A percentile compares a stretch with the other conserved stretches of the same genome.
Conservation (phyloP, 1,140 invertebrate genomes). For the Linepithema humile region DNA sequence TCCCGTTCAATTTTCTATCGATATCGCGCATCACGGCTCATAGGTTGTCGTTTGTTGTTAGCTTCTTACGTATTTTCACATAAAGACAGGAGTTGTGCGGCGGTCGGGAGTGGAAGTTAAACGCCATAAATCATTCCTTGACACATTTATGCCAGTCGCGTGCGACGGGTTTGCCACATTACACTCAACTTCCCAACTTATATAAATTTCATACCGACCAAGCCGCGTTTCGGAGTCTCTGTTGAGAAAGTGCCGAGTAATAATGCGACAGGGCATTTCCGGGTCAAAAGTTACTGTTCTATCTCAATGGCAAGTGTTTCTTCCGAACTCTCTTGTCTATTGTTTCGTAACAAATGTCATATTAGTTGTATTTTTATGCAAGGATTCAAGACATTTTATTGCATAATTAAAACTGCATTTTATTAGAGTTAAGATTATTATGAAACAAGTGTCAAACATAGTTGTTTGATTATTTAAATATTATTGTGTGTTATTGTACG, state of each 20-base stretch:
- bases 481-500: neutral
- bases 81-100: neutral
- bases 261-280: conserved; percentile 56
- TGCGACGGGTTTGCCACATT: conserved; percentile 76
- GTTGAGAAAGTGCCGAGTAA: conserved; percentile 51
- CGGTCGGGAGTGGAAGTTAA: conserved; percentile 60
- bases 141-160: conserved; percentile 78
- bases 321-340: conserved; percentile 13
- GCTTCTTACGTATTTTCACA: neutral
- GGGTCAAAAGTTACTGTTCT: conserved; percentile 24
- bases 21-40: conserved; percentile 2
- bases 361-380: neutral
- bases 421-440: neutral
- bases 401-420: neutral
- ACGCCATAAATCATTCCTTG: conserved; percentile 73
- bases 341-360: neutral
- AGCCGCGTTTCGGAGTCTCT: conserved; percentile 44
- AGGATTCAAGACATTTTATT: neutral
- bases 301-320: neutral
- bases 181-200: conserved; percentile 77
- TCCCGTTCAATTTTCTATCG: neutral
- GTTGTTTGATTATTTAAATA: neutral
- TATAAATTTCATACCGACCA: conserved; percentile 74
- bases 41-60: conserved; percentile 28
- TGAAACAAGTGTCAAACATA: neutral